A percentile compares a stretch with the other conserved stretches of the same genome.
These are phyloP conservation scores for Heterodera schachtii DNA, from an alignment of 1,140 invertebrate species.

Conservation along the genomic window DNA sequence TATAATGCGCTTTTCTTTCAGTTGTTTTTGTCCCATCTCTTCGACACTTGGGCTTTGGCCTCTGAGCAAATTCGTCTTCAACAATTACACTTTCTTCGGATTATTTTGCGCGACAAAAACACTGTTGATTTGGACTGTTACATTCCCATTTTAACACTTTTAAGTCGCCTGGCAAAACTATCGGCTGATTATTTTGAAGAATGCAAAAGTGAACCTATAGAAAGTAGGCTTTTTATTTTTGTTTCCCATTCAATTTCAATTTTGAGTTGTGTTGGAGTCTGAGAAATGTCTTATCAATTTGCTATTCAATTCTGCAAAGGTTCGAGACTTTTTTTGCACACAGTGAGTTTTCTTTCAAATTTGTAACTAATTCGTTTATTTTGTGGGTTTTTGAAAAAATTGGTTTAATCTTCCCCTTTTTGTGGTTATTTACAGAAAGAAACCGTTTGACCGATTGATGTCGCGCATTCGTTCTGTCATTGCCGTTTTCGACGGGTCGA, in stretches of 20 bases:
- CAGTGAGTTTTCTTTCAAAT: conserved; percentile 42
- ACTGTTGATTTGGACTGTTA: conserved; percentile 31
- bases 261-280: conserved; percentile 60
- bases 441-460: conserved; percentile 7
- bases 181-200: background rate
- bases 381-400: no score
- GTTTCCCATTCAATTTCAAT: background rate
- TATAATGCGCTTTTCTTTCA: background rate
- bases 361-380: background rate
- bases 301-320: conserved; percentile 49
- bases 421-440: conserved; percentile 4
- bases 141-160: conserved; percentile 10
- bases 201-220: background rate
- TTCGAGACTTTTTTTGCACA: conserved; percentile 35
- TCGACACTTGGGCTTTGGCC: background rate
- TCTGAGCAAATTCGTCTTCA: conserved; percentile 14
- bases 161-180: background rate
- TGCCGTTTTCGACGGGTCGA: background rate
- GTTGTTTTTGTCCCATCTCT: background rate
- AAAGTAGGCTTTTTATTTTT: background rate
- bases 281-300: conserved; percentile 58
- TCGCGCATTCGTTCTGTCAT: conserved; percentile 1
- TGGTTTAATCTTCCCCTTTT: background rate
- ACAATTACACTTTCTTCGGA: conserved; percentile 36
- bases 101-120: conserved; percentile 46